Evolutionary conservation across 2,113 vertebrate genomes (phyloP).

Genomic region (Rousettus leschenaultii): DNA sequence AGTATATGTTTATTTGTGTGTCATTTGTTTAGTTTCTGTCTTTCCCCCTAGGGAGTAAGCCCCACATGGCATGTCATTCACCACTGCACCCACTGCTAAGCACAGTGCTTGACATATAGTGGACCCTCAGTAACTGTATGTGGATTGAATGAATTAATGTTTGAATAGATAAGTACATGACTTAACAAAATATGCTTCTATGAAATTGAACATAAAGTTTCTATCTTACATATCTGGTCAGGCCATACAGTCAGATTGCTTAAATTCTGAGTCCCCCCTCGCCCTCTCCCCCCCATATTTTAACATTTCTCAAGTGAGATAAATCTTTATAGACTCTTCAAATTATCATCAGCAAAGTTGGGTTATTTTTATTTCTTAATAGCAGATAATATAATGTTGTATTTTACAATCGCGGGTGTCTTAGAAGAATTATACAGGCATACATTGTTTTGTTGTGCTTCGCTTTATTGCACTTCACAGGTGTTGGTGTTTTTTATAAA

Average conservation of each 20-base stretch:
- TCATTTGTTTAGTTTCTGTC: background rate
- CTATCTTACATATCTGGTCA: background rate
- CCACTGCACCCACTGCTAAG: background rate
- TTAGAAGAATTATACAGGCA: background rate
- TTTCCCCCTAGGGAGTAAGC: background rate
- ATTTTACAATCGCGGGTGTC: background rate
- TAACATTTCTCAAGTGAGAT: background rate
- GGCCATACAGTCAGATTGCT: background rate
- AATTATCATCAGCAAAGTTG: background rate
- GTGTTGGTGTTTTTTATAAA: background rate
- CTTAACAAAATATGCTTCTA: background rate
- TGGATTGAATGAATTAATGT: background rate
- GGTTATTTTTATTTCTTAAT: background rate
- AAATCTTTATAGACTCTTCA: background rate
- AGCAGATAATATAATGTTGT: background rate
- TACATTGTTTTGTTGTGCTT: background rate
- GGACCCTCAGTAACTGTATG: background rate
- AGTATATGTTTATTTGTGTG: background rate
- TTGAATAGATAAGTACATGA: background rate
- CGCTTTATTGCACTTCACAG: background rate
- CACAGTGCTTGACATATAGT: background rate
- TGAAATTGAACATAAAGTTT: background rate
- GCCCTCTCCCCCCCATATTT: background rate
- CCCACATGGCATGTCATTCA: background rate
- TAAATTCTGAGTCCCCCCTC: background rate